Evolutionary conservation across 2,888 invertebrate species (phyloP).

Genomic region (Beris morrisii): DNA sequence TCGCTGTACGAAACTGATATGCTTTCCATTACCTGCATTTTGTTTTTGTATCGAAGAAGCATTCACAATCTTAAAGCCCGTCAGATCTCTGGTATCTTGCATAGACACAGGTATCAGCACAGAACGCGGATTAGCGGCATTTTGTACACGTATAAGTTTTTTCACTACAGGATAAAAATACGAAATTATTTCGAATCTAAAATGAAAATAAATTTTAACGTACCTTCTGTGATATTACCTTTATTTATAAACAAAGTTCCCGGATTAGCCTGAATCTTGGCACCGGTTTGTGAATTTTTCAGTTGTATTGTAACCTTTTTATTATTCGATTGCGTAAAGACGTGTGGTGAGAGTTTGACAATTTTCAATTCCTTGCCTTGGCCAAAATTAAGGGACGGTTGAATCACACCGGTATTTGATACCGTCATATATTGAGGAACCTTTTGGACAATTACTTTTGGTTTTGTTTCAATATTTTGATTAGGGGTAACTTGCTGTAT

Average conservation of each 20-base stretch:
- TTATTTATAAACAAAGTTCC: constrained; percentile 43
- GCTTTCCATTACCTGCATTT: neutral
- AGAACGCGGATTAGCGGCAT: constrained; percentile 60
- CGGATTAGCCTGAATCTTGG: constrained; percentile 42
- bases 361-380: constrained; percentile 42
- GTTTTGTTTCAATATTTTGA: constrained; percentile 20
- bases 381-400: constrained; percentile 22
- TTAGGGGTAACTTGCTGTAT: neutral
- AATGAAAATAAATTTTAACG: neutral
- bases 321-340: constrained; percentile 39
- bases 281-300: constrained; percentile 41
- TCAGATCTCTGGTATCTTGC: constrained; percentile 71
- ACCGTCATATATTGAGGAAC: constrained; percentile 42
- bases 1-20: constrained; percentile 16
- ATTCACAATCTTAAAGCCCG: constrained; percentile 73
- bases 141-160: constrained; percentile 44
- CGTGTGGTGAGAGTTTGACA: constrained; percentile 42
- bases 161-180: constrained; percentile 36
- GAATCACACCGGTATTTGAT: constrained; percentile 31
- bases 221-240: constrained; percentile 41
- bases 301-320: constrained; percentile 43
- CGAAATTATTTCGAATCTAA: neutral
- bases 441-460: constrained; percentile 44
- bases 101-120: constrained; percentile 71
- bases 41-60: constrained; percentile 58